Evolutionary conservation across 2,888 invertebrate genomes (phyloP), one percentile per base, ranked within the genome.

Genomic region (Ichneumon xanthorius): DNA sequence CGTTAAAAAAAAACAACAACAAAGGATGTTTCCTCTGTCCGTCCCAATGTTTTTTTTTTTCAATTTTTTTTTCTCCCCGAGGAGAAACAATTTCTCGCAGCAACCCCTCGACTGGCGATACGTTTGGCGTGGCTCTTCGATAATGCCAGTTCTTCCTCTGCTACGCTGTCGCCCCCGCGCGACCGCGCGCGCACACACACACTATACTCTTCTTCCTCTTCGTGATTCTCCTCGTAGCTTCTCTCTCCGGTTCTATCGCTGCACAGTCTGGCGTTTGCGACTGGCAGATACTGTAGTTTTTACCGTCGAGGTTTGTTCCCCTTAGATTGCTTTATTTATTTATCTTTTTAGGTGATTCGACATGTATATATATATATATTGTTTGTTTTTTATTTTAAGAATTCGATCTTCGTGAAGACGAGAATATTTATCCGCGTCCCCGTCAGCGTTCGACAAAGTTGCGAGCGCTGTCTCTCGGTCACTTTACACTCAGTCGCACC

Each of bases 401-500:
- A 33, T 16, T 16, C 2, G 30, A 7, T 63, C 7, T 16, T 33
- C 6, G 30, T 14, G 45, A 22, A 45, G n/a, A 82, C 73, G 55
- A 63, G 72, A 72, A 65, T 55, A 71, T 75, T 77, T 30, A 37
- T 73, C 82, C 67, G 63, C 87, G 87, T 87, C 86, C 86, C 87
- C 87, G 45, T 88, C 87, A 77, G 85, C 71, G 82, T 87, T 88
- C 84, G 84, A 55, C 87, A 76, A 81, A 88, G 84, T 89, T 87
- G 82, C 90, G 65, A 73, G 71, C 77, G 45, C 45, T 48, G 45
- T 79, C 78, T 70, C 70, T 87, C 82, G 89, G 87, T 88, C 88
- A 89, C 90, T 92, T 92, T 30, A 63, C 87, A 88, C 90, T 89
- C 88, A 82, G 87, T 88, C 87, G 88, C 87, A 87, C 87, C 86